phyloP scores from a whole-genome alignment of 2,888 invertebrate genomes.

The Lamellibrachia satsuma region DNA sequence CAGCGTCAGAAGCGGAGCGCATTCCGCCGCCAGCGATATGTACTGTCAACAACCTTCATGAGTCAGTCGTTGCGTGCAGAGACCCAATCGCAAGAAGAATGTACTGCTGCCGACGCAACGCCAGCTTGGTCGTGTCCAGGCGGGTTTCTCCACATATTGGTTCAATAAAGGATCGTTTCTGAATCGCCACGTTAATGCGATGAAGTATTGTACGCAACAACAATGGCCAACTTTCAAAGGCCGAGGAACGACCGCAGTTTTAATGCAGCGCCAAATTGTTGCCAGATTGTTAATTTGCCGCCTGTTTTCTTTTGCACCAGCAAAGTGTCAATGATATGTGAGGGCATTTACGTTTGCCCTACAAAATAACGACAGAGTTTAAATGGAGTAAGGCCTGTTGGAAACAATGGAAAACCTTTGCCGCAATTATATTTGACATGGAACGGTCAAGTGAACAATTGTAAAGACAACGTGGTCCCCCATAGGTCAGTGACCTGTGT shows the following conservation, averaged over 20 bases:
- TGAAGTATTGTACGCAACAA: neutral
- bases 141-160: neutral
- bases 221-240: neutral
- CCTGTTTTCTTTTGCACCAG: neutral
- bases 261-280: neutral
- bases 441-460: too few relatives aligned
- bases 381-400: neutral
- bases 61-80: neutral
- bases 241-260: neutral
- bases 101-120: neutral
- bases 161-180: neutral
- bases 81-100: neutral
- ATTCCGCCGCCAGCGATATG: neutral
- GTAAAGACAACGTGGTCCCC: too few relatives aligned
- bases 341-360: neutral
- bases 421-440: too few relatives aligned
- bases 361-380: neutral
- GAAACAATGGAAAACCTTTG: too few relatives aligned
- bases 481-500: too few relatives aligned
- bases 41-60: neutral
- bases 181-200: neutral
- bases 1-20: neutral
- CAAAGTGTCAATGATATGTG: neutral
- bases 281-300: neutral
- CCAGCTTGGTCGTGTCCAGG: neutral